Evolutionary conservation across 2,888 invertebrate genomes (phyloP), one percentile per base, ranked within the genome.

Genomic region (Cheilosia grossa): DNA sequence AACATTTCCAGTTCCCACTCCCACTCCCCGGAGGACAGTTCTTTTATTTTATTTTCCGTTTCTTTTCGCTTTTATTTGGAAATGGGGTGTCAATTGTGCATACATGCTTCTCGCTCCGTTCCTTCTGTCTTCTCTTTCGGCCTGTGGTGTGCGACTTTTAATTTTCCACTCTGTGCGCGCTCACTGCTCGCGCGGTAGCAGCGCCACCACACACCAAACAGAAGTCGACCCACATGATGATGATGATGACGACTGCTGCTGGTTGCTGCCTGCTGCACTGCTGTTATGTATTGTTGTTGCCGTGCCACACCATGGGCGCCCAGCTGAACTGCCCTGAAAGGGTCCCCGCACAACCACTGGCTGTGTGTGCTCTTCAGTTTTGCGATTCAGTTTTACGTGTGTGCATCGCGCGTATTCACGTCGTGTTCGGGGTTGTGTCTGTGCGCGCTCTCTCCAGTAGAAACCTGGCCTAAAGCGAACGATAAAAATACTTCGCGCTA

Each of bases 371-470:
- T 85, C 85, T 56, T 85, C 81, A 85, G 85, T 86, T 87, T 64
- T 70, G 87, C 88, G 87, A 86, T 86, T 87, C 88, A 87, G 88
- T 88, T 88, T 88, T 89, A 87, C 87, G 88, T 87, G 88, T 88
- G 85, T 88, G 88, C 89, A 88, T 88, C 88, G 87, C 70, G 72
- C 79, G 82, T 85, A 73, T 59, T 72, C 66, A 67, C 72, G 79
- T 79, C 58, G 53, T 58, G 33, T 61, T 79, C 61, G 77, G 79
- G 56, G 64, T 67, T 80, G 72, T 74, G 63, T 85, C 78, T 74
- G 73, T 79, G 67, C 83, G 82, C 79, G 80, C 75, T 56, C 47
- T 53, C 37, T 58, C 6, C 33, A 74, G 54, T 73, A 69, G 67
- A 81, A 70, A 72, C 42, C 66, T 72, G 75, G 44, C 70, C 30